Base-by-base conservation (phyloP, 2,888 invertebrate species). In the Chrysolina haemoptera region DNA sequence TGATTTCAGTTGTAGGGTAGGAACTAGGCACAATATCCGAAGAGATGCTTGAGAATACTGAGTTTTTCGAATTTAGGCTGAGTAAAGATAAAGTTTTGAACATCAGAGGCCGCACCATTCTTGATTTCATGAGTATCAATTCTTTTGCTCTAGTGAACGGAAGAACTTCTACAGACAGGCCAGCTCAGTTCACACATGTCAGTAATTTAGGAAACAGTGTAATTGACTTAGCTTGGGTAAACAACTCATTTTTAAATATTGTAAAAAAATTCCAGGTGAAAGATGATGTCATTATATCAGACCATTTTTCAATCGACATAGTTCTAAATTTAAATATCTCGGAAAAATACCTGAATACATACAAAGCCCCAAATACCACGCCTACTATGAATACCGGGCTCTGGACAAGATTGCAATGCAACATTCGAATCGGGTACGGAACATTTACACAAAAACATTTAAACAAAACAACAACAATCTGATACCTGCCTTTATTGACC, bases 201-300 rank as follows among this genome's bases (percentile, higher is more conserved):
- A 22, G 22, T 14, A 62, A 12, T 14, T 27, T 6, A 22, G 62
- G 35, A 12, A 22, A 14, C n/a, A 62, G 62, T 12, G 62, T 35
- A 14, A 62, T 62, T 10, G 62, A 62, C 22, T 12, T 62, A 27
- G 27, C 14, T 62, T 62, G 62, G 62, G 22, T 62, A 27, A 62
- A 62, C 14, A 14, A 62, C 35, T 18, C 22, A 12, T 46, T 46
- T 14, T 46, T 46, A 46, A 4, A 1, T 14, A 14, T 46, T 46
- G 14, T 12, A 43, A n/a, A n/a, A n/a, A n/a, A n/a, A n/a, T n/a
- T n/a, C n/a, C n/a, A n/a, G n/a, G n/a, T n/a, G n/a, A n/a, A n/a
- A n/a, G n/a, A n/a, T n/a, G n/a, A n/a, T n/a, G n/a, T n/a, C n/a
- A n/a, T n/a, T n/a, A n/a, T n/a, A n/a, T n/a, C n/a, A n/a, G n/a